Percentiles rank a stretch among this genome's conserved stretches.
Evolutionary conservation across 2,113 vertebrate genomes (phyloP).

Genomic region (Rhinolophus sinicus): DNA sequence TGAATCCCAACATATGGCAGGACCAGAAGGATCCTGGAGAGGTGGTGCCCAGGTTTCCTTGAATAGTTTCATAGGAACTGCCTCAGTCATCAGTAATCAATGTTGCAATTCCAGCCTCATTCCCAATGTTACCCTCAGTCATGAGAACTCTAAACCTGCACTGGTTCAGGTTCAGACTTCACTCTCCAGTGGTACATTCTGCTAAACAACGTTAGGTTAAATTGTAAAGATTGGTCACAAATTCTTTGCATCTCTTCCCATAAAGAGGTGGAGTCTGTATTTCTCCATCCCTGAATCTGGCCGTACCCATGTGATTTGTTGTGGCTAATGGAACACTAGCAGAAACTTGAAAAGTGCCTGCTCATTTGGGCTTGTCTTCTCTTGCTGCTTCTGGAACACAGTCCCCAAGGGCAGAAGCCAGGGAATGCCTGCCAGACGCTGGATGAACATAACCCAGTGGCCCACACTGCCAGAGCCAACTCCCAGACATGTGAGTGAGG

Average conservation of each 20-base stretch:
- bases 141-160: not conserved
- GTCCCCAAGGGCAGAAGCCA: not conserved
- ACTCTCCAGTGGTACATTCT: not conserved
- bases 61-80: not conserved
- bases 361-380: not conserved
- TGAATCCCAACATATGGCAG: not conserved
- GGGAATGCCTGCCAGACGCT: not conserved
- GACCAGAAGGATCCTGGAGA: not conserved
- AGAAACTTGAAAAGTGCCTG: not conserved
- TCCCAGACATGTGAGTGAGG: not conserved
- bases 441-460: not conserved
- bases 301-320: not conserved
- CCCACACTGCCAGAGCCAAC: not conserved
- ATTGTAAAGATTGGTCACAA: not conserved
- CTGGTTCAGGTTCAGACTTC: not conserved
- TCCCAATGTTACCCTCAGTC: not conserved
- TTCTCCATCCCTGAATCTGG: not conserved
- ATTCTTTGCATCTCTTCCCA: not conserved
- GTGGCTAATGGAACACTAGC: not conserved
- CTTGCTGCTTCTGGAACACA: not conserved
- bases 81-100: not conserved
- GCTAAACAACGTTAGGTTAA: not conserved
- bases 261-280: not conserved
- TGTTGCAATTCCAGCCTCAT: not conserved
- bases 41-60: not conserved